Base-by-base conservation (phyloP, 2,797 vertebrate genomes). In the Agapornis canus region DNA sequence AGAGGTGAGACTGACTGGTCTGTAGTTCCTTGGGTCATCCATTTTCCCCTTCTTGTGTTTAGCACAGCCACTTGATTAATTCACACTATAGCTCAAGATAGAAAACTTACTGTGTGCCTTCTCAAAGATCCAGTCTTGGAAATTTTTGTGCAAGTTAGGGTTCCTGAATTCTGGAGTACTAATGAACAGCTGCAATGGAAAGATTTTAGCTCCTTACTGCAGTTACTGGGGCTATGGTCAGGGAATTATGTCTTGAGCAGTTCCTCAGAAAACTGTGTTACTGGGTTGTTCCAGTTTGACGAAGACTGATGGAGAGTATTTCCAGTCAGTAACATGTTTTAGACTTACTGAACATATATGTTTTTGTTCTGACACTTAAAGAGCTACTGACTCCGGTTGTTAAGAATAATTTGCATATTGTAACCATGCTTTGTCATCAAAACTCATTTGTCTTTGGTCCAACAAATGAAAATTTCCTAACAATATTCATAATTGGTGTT, bases 401-500 rank as follows among this genome's bases (percentile, higher is more conserved):
- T 87, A 70, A 81, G 76, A 68, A 78, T 51, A 51, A 76, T 95
- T 73, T 81, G 31, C 65, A 10, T 90, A 47, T 75, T 5, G 0
- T 85, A 89, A 61, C 91, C 27, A 1, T 45, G n/a, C 4, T 0
- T 54, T 64, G 77, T 89, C 86, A 96, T 95, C 59, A 82, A 93
- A 86, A 91, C 70, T 81, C 84, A 29, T 96, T 96, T 92, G 89
- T 80, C 72, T 95, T 92, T 11, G 51, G 54, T 64, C 54, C 63
- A 82, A 5, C 69, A 84, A 80, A 79, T 86, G 82, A 91, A 94
- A 54, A 79, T 79, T 92, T 86, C 92, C 82, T 79, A 90, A 39
- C 65, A 82, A 10, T 73, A 56, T 95, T 88, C 54, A n/a, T 95
- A 90, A 96, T 90, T 89, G 81, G 40, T 76, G 90, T 59, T 89